Percentiles rank a stretch among this genome's conserved stretches.
Conservation (phyloP, 1,140 invertebrate species). For the Micrasema minimum region DNA sequence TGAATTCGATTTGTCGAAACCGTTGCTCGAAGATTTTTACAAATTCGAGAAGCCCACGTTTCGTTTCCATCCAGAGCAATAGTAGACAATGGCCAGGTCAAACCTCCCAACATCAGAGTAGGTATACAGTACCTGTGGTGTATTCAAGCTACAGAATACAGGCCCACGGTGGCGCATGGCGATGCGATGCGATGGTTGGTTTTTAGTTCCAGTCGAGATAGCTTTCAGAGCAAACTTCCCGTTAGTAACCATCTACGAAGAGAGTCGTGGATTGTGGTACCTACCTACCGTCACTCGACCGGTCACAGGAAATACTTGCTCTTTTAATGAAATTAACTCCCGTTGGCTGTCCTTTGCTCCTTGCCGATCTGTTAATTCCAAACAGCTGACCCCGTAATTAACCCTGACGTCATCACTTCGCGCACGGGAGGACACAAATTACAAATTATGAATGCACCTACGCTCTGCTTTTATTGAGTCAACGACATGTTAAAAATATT, state of each 20-base stretch:
- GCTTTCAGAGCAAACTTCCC: constrained; percentile 42
- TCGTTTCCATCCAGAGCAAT: constrained; percentile 1
- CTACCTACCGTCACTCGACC: constrained; percentile 33
- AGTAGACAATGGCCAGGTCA: too few relatives aligned
- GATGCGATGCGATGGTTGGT: constrained; percentile 37
- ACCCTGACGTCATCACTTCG: constrained; percentile 40
- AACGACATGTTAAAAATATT: neutral
- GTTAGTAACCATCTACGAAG: constrained; percentile 29
- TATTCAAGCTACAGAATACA: too few relatives aligned
- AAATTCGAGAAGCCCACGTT: constrained; percentile 20
- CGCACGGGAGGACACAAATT: constrained; percentile 1
- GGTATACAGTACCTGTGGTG: too few relatives aligned
- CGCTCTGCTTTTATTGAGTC: constrained; percentile 30
- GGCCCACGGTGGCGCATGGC: too few relatives aligned
- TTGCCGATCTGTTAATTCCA: constrained; percentile 44
- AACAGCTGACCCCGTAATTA: constrained; percentile 51
- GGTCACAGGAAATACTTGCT: constrained; percentile 44
- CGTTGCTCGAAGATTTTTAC: constrained; percentile 16
- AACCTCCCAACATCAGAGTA: too few relatives aligned
- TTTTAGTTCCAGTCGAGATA: constrained; percentile 47
- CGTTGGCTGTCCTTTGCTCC: constrained; percentile 44
- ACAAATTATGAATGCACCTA: constrained; percentile 48
- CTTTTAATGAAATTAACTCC: constrained; percentile 42
- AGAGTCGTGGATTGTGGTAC: neutral
- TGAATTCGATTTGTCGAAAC: constrained; percentile 6